Base-by-base conservation (phyloP, 2,888 invertebrate genomes). In the Mimas tiliae region DNA sequence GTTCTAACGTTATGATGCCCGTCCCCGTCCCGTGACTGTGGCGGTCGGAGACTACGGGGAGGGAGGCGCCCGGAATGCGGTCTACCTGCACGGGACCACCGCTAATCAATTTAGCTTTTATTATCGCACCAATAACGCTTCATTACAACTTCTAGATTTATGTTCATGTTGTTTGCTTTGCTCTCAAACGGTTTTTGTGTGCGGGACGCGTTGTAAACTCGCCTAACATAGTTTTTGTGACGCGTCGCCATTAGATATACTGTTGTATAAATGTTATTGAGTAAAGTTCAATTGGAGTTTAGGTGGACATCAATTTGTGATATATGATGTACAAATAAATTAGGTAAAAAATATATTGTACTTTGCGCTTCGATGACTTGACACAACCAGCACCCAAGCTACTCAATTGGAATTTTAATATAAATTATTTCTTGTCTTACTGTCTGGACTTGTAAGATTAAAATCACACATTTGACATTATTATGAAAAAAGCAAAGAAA, bases 21-120 rank as follows among this genome's bases (percentile, higher is more conserved):
- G 58, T 42, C 12, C 52, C 52, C 64, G 64, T 64, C 65, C 62
- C 62, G 72, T 27, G 27, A 74, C 74, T 68, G 72, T 52, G 62
- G 70, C 50, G 70, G 69, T 70, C 62, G n/a, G 70, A 58, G 70
- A 69, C 70, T 27, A 27, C 27, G 27, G 77, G 77, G 74, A 71
- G 72, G 74, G 78, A 76, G 78, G 73, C 68, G 73, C 64, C 78
- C 77, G 91, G 92, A 93, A 91, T 93, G 93, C 87, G 87, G 90
- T 83, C 90, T 91, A 93, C 93, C 92, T 91, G 92, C 88, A 85
- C 85, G 84, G 85, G 90, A 86, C 88, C 89, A 86, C 89, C 87
- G 88, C 91, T 92, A 93, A 93, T 93, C 93, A 93, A 93, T 91
- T 93, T 93, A 92, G 85, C 90, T 89, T 83, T 91, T 91, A 92